Evolutionary conservation across 2,888 invertebrate species (phyloP).

Genomic region (Malacosoma neustria): DNA sequence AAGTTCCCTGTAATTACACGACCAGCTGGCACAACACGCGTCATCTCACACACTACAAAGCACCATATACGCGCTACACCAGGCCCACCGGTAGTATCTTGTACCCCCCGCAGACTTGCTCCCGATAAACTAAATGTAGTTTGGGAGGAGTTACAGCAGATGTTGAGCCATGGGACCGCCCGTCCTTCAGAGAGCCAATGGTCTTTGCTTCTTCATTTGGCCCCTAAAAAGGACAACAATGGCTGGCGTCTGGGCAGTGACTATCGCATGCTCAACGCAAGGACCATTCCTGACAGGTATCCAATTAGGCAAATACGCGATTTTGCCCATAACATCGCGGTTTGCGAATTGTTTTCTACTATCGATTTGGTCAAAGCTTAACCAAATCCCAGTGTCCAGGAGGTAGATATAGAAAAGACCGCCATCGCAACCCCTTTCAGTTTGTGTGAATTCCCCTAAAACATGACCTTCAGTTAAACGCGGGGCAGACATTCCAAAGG

Average conservation of each 20-base stretch:
- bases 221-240: slow-evolving; percentile 10
- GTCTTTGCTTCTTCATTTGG: slow-evolving; percentile 18
- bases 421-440: slow-evolving; percentile 28
- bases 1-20: slow-evolving; percentile 12
- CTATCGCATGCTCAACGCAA: slow-evolving; percentile 11
- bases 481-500: slow-evolving; percentile 7
- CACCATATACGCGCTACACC: slow-evolving; percentile 10
- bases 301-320: slow-evolving; percentile 6
- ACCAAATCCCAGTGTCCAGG: neutral
- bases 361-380: neutral
- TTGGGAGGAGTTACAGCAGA: slow-evolving; percentile 15
- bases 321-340: slow-evolving; percentile 3
- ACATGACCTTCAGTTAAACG: slow-evolving; percentile 36
- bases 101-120: slow-evolving; percentile 16
- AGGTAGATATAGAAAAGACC: slow-evolving; percentile 18
- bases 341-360: neutral
- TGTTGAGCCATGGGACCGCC: slow-evolving; percentile 16
- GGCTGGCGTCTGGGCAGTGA: slow-evolving; percentile 13
- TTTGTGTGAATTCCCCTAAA: slow-evolving; percentile 25
- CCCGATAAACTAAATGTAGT: slow-evolving; percentile 15
- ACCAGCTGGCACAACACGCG: slow-evolving; percentile 8
- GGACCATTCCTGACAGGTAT: slow-evolving; percentile 7
- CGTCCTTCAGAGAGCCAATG: slow-evolving; percentile 19
- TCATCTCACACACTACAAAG: slow-evolving; percentile 7
- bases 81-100: slow-evolving; percentile 6